Evolutionary conservation across 2,113 vertebrate species (phyloP), one percentile per base, ranked within the genome.

Genomic region (Acinonyx jubatus): DNA sequence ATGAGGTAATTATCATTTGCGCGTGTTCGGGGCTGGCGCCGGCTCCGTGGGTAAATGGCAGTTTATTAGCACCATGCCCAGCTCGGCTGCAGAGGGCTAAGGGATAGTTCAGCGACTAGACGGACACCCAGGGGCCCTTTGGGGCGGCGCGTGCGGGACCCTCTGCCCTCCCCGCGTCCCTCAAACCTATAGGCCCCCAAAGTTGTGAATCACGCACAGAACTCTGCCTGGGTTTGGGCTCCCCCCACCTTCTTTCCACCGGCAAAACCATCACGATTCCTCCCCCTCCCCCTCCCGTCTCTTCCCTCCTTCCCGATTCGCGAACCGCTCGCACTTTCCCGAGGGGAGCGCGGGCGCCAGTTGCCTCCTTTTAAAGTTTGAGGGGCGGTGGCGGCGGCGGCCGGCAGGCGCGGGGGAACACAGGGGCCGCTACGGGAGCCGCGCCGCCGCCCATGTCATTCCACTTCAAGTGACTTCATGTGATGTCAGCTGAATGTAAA

Each of bases 401-500:
- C 97, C 97, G 94, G 95, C 90, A 63, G 97, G 98, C 97, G 95
- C 96, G 96, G 96, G 96, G 97, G 95, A 92, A 89, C 97, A 86
- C 96, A 84, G 89, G 96, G 97, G 97, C 98, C 98, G 98, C 98
- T 97, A 94, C 98, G 97, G 98, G 98, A 98, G 98, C 98, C 91
- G 98, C 97, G 96, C 97, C 98, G 97, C 98, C 97, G 97, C 98
- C 98, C 98, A 91, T 99, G 99, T 99, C 99, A 99, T 98, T 98
- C 98, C 99, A 98, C 99, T 99, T 98, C 65, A 98, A 99, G 99
- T 98, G 99, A 99, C 99, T 99, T 98, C 99, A 98, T 99, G 99
- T 99, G 99, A 99, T 99, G 99, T 99, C 99, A 99, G 99, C 99
- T 98, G 99, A 99, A 99, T 99, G 98, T 98, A 99, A 98, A 98